phyloP scores from a whole-genome alignment of 2,113 vertebrate species.

The Ariopsis seemanni region DNA sequence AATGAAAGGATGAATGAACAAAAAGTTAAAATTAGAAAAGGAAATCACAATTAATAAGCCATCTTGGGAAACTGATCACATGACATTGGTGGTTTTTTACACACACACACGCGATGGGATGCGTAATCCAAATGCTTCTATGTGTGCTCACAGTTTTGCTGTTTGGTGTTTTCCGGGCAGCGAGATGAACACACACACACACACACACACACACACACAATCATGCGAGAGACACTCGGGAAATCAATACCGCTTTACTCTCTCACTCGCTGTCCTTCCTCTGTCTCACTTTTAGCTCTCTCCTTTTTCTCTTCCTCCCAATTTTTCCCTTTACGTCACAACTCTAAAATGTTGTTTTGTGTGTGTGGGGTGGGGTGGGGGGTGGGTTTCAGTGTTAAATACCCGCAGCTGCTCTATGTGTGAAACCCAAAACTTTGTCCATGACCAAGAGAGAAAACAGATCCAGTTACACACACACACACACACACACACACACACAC shows the following conservation, averaged over 20 bases:
- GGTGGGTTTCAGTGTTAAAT: conserved; percentile 77
- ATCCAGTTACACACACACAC: conserved; percentile 17
- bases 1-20: background rate
- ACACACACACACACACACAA: conserved; percentile 29
- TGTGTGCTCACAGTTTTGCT: background rate
- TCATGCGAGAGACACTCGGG: conserved; percentile 62
- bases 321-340: conserved; percentile 75
- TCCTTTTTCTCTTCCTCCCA: conserved; percentile 17
- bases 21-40: background rate
- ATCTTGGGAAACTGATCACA: background rate
- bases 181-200: background rate
- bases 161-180: conserved; percentile 10
- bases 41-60: background rate
- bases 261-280: background rate
- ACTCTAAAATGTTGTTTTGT: conserved; percentile 76
- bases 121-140: background rate
- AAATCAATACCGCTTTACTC: conserved; percentile 59
- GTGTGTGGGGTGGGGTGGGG: conserved; percentile 44
- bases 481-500: conserved; percentile 35
- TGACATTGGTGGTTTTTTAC: background rate
- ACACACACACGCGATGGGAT: background rate
- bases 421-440: conserved; percentile 67
- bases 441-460: conserved; percentile 3
- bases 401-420: conserved; percentile 84
- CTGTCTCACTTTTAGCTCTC: conserved; percentile 3